Conservation (phyloP, 2,113 vertebrate species). For the Struthidea cinerea region DNA sequence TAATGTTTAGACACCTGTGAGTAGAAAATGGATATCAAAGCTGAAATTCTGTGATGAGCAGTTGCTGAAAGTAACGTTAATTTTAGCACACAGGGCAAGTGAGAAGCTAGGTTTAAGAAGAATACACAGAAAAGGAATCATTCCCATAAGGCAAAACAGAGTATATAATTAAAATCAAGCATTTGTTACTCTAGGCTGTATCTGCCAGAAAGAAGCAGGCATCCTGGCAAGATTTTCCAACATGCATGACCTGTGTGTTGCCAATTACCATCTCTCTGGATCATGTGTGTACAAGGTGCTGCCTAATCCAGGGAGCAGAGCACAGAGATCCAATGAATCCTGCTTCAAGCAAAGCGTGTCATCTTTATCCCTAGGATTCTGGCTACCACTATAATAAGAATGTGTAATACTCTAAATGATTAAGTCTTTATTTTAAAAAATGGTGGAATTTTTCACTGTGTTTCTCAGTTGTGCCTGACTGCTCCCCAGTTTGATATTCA, state of each 20-base stretch:
- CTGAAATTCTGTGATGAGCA: neutral
- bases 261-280: neutral
- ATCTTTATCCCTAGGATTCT: slow-evolving; percentile 11
- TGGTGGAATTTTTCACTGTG: neutral
- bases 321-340: neutral
- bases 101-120: neutral
- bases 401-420: neutral
- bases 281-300: neutral
- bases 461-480: slow-evolving; percentile 6
- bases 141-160: slow-evolving; percentile 16
- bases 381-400: neutral
- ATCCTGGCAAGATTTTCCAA: neutral
- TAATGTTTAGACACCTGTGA: neutral
- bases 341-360: neutral
- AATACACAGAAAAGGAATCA: neutral
- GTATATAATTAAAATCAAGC: slow-evolving; percentile 23
- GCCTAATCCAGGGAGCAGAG: neutral
- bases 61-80: neutral
- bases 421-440: neutral
- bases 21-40: neutral
- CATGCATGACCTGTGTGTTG: neutral
- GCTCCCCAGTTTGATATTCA: neutral
- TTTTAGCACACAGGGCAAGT: neutral
- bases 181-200: slow-evolving; percentile 16
- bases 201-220: slow-evolving; percentile 18